These are phyloP conservation scores for Apostichopus japonicus DNA, from an alignment of 35 echinoderm and acorn worm genomes.

Conservation along the genomic window DNA sequence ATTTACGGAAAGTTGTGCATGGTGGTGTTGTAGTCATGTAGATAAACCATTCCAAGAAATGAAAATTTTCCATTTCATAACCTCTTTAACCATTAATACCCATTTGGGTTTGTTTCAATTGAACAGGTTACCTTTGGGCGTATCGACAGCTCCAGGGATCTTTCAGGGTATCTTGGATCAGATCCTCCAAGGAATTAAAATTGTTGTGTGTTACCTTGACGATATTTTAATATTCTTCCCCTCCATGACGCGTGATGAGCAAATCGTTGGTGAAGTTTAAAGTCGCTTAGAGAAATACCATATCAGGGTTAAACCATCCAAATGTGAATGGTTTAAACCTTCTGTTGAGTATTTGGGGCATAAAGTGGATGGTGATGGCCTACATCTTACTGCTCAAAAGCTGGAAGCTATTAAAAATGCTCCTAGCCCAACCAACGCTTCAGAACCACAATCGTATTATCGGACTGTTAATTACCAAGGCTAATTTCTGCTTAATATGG, in stretches of 20 bases:
- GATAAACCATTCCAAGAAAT: no score
- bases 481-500: constrained; percentile 56
- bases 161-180: constrained; percentile 59
- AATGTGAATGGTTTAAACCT: constrained; percentile 53
- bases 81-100: constrained; percentile 67
- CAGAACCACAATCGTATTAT: constrained; percentile 48
- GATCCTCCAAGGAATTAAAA: constrained; percentile 37
- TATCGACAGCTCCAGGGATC: constrained; percentile 58
- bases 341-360: constrained; percentile 58
- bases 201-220: constrained; percentile 56
- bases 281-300: constrained; percentile 57
- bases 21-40: no score
- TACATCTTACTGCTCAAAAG: constrained; percentile 64
- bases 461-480: constrained; percentile 71
- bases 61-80: no score
- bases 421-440: constrained; percentile 24
- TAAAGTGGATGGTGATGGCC: constrained; percentile 38
- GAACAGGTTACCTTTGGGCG: constrained; percentile 59
- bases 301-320: constrained; percentile 55
- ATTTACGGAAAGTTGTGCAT: no score
- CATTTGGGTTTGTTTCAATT: constrained; percentile 57
- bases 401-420: constrained; percentile 50
- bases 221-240: constrained; percentile 63
- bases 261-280: constrained; percentile 40
- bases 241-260: not conserved